These are phyloP conservation scores for Chloromyia formosa DNA, from an alignment of 2,888 invertebrate genomes.

Conservation along the genomic window DNA sequence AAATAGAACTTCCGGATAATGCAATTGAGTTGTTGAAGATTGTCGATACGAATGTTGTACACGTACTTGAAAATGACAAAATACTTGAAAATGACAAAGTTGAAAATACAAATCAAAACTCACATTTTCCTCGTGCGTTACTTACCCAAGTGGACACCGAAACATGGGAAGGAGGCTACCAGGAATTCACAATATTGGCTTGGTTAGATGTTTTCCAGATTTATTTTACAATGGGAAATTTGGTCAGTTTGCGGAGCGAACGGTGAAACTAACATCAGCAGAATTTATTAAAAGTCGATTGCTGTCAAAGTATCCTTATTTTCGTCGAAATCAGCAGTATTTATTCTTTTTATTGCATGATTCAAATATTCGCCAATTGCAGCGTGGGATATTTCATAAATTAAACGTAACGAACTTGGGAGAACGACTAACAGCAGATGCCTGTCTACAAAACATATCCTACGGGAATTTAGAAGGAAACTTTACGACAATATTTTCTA, in stretches of 20 bases:
- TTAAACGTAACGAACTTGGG: slow-evolving; percentile 51
- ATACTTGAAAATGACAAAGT: neutral
- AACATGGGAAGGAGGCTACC: slow-evolving; percentile 44
- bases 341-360: slow-evolving; percentile 53
- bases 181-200: slow-evolving; percentile 38
- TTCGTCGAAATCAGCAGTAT: slow-evolving; percentile 50
- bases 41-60: too few relatives aligned
- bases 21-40: too few relatives aligned
- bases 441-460: neutral
- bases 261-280: slow-evolving; percentile 43
- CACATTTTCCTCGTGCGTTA: neutral
- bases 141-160: slow-evolving; percentile 28
- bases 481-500: slow-evolving; percentile 32
- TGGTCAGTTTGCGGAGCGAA: slow-evolving; percentile 50
- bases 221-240: slow-evolving; percentile 48
- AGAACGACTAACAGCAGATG: neutral
- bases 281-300: slow-evolving; percentile 52
- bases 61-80: too few relatives aligned
- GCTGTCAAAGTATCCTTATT: slow-evolving; percentile 53
- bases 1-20: slow-evolving; percentile 47
- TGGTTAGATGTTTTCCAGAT: slow-evolving; percentile 52
- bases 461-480: slow-evolving; percentile 53
- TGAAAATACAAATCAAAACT: too few relatives aligned
- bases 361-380: slow-evolving; percentile 52
- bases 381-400: slow-evolving; percentile 54